Base-by-base conservation (phyloP, 2,797 vertebrate genomes). In the Sciaenops ocellatus region DNA sequence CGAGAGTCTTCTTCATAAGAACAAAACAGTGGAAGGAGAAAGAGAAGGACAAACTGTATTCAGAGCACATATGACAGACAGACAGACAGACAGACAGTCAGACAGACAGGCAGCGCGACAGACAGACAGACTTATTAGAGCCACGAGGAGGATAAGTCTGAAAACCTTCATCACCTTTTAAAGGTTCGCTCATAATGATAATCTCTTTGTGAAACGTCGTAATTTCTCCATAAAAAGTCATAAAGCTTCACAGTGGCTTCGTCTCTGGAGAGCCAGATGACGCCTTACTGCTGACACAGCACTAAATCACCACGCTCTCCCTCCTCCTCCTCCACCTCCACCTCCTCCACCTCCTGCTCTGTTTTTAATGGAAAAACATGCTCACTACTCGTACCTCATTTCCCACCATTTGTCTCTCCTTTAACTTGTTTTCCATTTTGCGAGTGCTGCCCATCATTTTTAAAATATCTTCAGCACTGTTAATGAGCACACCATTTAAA, bases 141-240 rank as follows among this genome's bases (percentile, higher is more conserved):
- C 69, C 54, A 63, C 0, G 12, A 76, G 67, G n/a, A 59, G 9
- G 65, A 85, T 55, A 16, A 76, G 73, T 70, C 71, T 85, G 67
- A 50, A 82, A 83, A 64, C 78, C 82, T 83, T 82, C 70, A 79
- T 88, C 84, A 90, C 82, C 84, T 90, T 38, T 86, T 90, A 78
- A 87, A 87, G 84, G 57, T 83, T 81, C 12, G 16, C 80, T 82
- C 88, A 78, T 91, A 82, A 90, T 69, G 71, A 90, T 93, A 87
- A 93, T 92, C 85, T 90, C 83, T 84, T 80, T 74, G 79, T 80
- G 90, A 88, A 90, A 86, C 74, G 69, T 85, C 77, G 65, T 91
- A 82, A 93, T 90, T 90, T 85, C 79, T 78, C 86, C 85, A 84
- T 90, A 87, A 92, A 91, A 85, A 84, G 79, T 81, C 86, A 76